Conservation (phyloP, 2,888 invertebrate genomes). For the Celastrina argiolus region DNA sequence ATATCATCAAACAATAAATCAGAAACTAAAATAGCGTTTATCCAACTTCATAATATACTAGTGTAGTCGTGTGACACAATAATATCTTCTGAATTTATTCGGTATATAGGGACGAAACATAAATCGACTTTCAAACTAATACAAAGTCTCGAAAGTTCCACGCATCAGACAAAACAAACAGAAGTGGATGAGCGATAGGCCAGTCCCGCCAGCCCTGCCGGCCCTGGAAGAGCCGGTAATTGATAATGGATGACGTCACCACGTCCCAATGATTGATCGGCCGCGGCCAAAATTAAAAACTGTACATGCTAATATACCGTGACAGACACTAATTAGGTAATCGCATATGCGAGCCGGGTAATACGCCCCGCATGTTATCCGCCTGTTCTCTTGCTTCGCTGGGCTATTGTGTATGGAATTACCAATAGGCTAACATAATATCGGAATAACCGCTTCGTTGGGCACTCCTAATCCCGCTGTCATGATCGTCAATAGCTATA, state of each 20-base stretch:
- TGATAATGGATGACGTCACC: conserved; percentile 77
- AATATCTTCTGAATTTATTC: conserved; percentile 6
- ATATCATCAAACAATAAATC: neutral
- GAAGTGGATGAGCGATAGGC: conserved; percentile 15
- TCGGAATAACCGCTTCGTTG: no score
- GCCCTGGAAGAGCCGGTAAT: conserved; percentile 75
- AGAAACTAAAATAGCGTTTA: neutral
- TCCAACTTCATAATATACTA: neutral
- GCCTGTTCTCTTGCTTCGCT: no score
- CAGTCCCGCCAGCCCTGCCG: conserved; percentile 45
- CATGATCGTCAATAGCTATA: no score
- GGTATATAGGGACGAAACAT: conserved; percentile 8
- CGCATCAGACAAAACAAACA: conserved; percentile 24
- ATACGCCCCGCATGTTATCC: neutral
- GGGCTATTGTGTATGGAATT: no score
- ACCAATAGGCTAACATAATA: no score
- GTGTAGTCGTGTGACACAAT: conserved; percentile 3
- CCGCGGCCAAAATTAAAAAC: conserved; percentile 37
- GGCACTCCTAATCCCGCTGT: no score
- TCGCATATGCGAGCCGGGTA: neutral
- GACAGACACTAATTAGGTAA: conserved; percentile 7
- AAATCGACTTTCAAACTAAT: conserved; percentile 23
- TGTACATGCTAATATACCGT: conserved; percentile 20
- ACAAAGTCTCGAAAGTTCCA: conserved; percentile 19
- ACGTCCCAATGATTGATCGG: conserved; percentile 73